Evolutionary conservation across 37 sponge, comb jelly and placozoan genomes (phyloP).

Genomic region (Corticium candelabrum): DNA sequence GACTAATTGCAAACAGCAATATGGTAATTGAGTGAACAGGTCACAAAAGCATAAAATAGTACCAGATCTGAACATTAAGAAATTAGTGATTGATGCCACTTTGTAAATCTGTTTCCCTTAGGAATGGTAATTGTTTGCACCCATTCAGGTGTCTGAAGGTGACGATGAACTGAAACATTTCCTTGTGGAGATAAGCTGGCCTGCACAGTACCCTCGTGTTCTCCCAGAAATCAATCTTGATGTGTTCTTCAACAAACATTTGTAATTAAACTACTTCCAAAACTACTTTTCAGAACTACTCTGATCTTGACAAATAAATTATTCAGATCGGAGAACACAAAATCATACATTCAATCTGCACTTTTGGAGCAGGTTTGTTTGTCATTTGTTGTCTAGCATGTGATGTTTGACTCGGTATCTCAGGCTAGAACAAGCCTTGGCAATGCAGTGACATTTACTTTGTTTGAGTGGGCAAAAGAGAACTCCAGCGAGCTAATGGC

Average conservation of each 20-base stretch:
- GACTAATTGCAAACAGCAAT: too few relatives aligned
- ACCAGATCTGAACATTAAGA: too few relatives aligned
- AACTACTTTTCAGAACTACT: background rate
- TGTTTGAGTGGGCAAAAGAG: conserved; percentile 69
- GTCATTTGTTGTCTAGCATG: background rate
- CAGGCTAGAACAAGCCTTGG: conserved; percentile 53
- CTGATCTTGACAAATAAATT: background rate
- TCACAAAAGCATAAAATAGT: too few relatives aligned
- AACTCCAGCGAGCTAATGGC: conserved; percentile 49
- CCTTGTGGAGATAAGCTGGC: conserved; percentile 53
- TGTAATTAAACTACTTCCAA: conserved; percentile 24
- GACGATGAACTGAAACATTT: conserved; percentile 55
- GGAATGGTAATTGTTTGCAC: too few relatives aligned
- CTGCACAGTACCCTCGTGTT: conserved; percentile 40
- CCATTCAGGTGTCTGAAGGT: too few relatives aligned
- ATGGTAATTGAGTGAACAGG: too few relatives aligned
- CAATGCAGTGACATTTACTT: conserved; percentile 65
- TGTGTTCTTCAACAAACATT: conserved; percentile 62
- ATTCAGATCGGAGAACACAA: background rate
- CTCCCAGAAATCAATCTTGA: conserved; percentile 40
- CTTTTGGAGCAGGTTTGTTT: background rate
- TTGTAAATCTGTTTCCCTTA: too few relatives aligned
- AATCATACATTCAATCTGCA: conserved; percentile 10
- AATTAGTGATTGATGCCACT: too few relatives aligned
- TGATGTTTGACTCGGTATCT: background rate